Evolutionary conservation across 2,888 invertebrate genomes (phyloP), one percentile per base, ranked within the genome.

Genomic region (Euproctis similis): DNA sequence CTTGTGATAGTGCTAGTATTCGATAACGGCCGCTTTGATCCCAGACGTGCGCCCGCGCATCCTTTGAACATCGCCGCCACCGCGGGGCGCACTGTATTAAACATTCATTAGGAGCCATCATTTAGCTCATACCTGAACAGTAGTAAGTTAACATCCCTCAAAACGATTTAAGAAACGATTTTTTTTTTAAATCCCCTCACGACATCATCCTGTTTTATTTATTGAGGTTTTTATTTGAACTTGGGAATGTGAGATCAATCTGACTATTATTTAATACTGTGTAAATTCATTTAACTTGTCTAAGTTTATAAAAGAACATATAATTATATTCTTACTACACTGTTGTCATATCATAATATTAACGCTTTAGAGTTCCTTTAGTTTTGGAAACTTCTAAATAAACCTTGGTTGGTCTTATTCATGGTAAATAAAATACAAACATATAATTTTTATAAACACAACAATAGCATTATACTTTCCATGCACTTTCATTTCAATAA

Each of bases 11-110:
- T 60, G 65, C 63, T 61, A 70, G 73, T 68, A 61, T 66, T 52
- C 61, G 72, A 73, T 74, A 74, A 71, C 62, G 68, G 59, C 72
- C 68, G 66, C 76, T 73, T 77, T 78, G 74, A 75, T 68, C 60
- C 56, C 34, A 35, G 37, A 39, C 42, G 37, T 42, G 57, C 41
- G 41, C 39, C 50, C 53, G 46, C 55, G 56, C 55, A 54, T 58
- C 48, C 62, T 77, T 81, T 81, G 68, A 76, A 69, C 67, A n/a
- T 59, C 49, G 59, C 78, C 80, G 78, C 61, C 60, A 53, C 60
- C 59, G 59, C 65, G 54, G 64, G 60, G 59, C 50, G 65, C 60
- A 47, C 61, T 63, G 59, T 67, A 70, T 70, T 71, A 70, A 66
- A 65, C 64, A 63, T 71, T 72, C 69, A 75, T 77, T 77, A 72